Percentiles rank a stretch among this genome's conserved stretches.
Evolutionary conservation across 2,797 vertebrate species (phyloP).

Genomic region (Gastrophryne carolinensis): DNA sequence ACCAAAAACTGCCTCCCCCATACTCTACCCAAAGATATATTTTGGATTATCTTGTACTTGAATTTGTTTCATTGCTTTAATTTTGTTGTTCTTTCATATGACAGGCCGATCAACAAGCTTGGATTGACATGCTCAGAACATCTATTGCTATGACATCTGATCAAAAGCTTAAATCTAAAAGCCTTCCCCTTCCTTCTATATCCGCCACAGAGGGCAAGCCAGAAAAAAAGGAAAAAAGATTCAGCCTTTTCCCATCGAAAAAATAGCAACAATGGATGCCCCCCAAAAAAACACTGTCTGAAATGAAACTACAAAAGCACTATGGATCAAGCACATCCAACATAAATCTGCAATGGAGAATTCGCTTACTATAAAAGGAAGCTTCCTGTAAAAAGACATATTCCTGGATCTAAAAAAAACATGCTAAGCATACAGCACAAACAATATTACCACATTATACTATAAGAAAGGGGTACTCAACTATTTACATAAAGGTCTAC

Average conservation of each 20-base stretch:
- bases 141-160: conserved; percentile 76
- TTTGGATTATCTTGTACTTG: too few relatives aligned
- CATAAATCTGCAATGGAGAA: not conserved
- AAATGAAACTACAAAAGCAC: not conserved
- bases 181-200: conserved; percentile 77
- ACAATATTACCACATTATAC: not conserved
- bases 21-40: too few relatives aligned
- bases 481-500: too few relatives aligned
- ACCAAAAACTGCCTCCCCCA: too few relatives aligned
- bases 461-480: too few relatives aligned
- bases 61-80: too few relatives aligned
- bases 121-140: conserved; percentile 80
- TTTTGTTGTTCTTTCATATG: not conserved
- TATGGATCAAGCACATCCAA: not conserved
- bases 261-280: conserved; percentile 72
- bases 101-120: conserved; percentile 88
- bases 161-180: conserved; percentile 73
- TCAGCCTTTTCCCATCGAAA: conserved; percentile 90
- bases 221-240: conserved; percentile 93
- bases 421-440: not conserved
- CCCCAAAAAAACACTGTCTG: conserved; percentile 2
- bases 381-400: not conserved
- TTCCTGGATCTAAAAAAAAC: not conserved
- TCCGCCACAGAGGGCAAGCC: conserved; percentile 64
- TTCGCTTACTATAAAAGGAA: not conserved